Evolutionary conservation across 2,888 invertebrate species (phyloP).

Genomic region (Nephrotoma appendiculata): DNA sequence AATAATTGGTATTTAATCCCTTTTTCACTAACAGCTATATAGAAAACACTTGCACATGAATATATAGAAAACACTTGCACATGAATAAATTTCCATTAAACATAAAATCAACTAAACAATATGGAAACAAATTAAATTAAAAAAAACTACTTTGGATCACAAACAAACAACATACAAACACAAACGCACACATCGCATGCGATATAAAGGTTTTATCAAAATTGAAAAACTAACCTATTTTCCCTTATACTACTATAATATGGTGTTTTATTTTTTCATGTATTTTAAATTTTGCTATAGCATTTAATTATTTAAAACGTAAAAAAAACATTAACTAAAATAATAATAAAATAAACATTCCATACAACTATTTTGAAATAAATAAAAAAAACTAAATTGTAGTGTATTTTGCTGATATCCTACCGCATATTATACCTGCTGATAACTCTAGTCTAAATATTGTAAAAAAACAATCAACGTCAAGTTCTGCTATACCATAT

Average conservation of each 20-base stretch:
- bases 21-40: background rate
- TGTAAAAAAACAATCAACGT: background rate
- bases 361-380: background rate
- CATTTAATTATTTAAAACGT: background rate
- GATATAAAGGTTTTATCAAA: background rate
- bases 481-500: background rate
- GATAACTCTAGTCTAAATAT: background rate
- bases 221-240: background rate
- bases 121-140: background rate
- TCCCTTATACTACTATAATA: background rate
- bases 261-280: background rate
- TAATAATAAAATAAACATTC: background rate
- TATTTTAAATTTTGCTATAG: background rate
- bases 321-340: background rate
- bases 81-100: background rate
- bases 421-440: background rate
- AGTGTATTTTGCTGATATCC: background rate
- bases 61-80: background rate
- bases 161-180: background rate
- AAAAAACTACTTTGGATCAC: background rate
- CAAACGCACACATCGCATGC: background rate
- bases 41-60: background rate
- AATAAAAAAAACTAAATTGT: background rate
- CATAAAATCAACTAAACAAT: background rate
- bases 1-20: background rate